Conservation (phyloP, 2,888 invertebrate genomes). For the Griposia aprilina region DNA sequence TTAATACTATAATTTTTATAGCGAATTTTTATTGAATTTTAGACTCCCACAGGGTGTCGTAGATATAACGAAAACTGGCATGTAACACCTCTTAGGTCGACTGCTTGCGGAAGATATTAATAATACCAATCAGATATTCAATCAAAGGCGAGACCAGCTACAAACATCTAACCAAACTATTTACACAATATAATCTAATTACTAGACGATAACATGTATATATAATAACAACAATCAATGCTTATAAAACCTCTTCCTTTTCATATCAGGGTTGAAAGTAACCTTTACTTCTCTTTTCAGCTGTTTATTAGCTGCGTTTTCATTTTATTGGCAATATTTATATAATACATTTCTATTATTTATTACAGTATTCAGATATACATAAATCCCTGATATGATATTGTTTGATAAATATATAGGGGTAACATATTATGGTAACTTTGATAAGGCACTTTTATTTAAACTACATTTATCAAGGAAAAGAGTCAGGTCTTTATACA, state of each 20-base stretch:
- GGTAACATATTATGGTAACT: constrained; percentile 65
- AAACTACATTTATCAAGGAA: constrained; percentile 37
- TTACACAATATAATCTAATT: constrained; percentile 52
- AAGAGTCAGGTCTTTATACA: constrained; percentile 27
- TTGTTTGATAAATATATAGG: constrained; percentile 29
- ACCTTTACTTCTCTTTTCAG: background rate
- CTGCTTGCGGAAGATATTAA: constrained; percentile 12
- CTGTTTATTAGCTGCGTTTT: constrained; percentile 4
- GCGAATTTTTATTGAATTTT: background rate
- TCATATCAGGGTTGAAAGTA: constrained; percentile 41
- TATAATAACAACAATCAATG: constrained; percentile 69
- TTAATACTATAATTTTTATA: constrained; percentile 27
- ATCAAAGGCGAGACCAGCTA: constrained; percentile 39
- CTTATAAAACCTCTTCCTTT: constrained; percentile 58
- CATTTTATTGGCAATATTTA: background rate
- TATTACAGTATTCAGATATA: constrained; percentile 3
- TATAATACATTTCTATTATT: constrained; percentile 10
- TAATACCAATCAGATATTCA: constrained; percentile 42
- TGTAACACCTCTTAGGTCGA: background rate
- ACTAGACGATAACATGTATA: constrained; percentile 57
- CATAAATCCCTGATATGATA: constrained; percentile 29
- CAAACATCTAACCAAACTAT: constrained; percentile 42
- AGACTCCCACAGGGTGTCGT: constrained; percentile 3
- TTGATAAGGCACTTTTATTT: constrained; percentile 52
- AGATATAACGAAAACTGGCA: constrained; percentile 22